Evolutionary conservation across 2,888 invertebrate genomes (phyloP), one percentile per base, ranked within the genome.

Genomic region (Acrocyrtus sp.): DNA sequence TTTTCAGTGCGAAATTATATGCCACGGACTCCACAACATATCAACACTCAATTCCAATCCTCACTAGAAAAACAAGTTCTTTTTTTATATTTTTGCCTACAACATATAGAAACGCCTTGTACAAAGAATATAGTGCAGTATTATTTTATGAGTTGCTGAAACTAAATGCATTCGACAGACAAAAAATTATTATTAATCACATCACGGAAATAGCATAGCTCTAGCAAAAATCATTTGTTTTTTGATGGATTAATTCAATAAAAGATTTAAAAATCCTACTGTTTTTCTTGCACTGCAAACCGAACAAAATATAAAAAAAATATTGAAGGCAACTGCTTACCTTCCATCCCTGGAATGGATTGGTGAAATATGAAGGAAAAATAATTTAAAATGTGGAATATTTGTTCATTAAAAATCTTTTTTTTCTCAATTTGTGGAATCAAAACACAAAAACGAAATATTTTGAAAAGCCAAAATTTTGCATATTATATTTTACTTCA

Each of bases 11-110:
- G 48, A 34, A 61, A 57, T 48, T 41, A 67, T 73, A 70, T 78
- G 78, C 80, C 77, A 77, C 80, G 78, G 80, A 80, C 80, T 80
- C 78, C 68, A 78, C 78, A 77, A 78, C 78, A 78, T n/a, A n/a
- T 74, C 75, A 75, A 75, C 65, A 74, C 56, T 62, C 57, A 56
- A 29, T 24, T 53, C 34, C 34, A 29, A 67, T 27, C 5, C 12
- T 34, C 34, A 34, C n/a, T n/a, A n/a, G n/a, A n/a, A n/a, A n/a
- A n/a, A n/a, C n/a, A n/a, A n/a, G n/a, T n/a, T n/a, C n/a, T n/a
- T n/a, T n/a, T n/a, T n/a, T 56, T 41, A 56, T 39, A 50, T 15
- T 68, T 47, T 68, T 45, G 26, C 69, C 61, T 61, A 54, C 51
- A 43, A 61, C 61, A 60, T 24, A 8, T 34, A 48, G 17, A 43